Conservation (phyloP, 2,888 invertebrate species). For the Mesorhabditis sp. region DNA sequence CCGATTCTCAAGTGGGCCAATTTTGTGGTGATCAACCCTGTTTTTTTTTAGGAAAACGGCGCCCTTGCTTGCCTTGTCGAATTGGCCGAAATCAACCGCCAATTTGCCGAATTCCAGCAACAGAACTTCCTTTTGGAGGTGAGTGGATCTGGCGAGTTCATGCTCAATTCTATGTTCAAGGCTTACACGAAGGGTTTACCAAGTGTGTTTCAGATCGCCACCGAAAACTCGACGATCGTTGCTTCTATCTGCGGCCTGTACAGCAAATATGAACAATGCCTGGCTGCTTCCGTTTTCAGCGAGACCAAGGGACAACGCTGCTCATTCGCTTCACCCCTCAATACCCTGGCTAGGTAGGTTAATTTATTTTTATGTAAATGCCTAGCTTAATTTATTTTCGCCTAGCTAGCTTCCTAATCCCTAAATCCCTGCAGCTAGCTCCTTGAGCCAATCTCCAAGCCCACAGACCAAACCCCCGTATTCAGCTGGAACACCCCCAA, state of each 20-base stretch:
- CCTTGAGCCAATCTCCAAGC: background rate
- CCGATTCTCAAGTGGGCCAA: slow-evolving; percentile 30
- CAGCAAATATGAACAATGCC: slow-evolving; percentile 40
- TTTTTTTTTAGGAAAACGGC: slow-evolving; percentile 40
- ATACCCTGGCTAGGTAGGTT: slow-evolving; percentile 46
- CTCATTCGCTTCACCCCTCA: slow-evolving; percentile 53
- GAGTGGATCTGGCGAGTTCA: background rate
- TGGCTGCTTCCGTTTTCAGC: slow-evolving; percentile 41
- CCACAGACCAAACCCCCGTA: background rate
- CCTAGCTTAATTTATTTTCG: too few relatives aligned
- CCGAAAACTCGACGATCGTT: slow-evolving; percentile 44
- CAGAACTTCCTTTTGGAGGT: slow-evolving; percentile 51
- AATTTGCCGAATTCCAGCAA: slow-evolving; percentile 42
- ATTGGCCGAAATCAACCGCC: slow-evolving; percentile 52
- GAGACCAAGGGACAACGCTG: slow-evolving; percentile 36
- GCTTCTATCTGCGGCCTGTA: slow-evolving; percentile 47
- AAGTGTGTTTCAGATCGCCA: slow-evolving; percentile 27
- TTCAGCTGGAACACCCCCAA: background rate
- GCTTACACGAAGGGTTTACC: background rate
- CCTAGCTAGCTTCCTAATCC: background rate
- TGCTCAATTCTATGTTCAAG: background rate
- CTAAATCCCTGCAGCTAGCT: background rate
- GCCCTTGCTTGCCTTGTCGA: slow-evolving; percentile 54
- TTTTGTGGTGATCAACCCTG: background rate
- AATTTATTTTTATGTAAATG: too few relatives aligned